Evolutionary conservation across 2,797 vertebrate genomes (phyloP).

Genomic region (Pipistrellus pygmaeus): DNA sequence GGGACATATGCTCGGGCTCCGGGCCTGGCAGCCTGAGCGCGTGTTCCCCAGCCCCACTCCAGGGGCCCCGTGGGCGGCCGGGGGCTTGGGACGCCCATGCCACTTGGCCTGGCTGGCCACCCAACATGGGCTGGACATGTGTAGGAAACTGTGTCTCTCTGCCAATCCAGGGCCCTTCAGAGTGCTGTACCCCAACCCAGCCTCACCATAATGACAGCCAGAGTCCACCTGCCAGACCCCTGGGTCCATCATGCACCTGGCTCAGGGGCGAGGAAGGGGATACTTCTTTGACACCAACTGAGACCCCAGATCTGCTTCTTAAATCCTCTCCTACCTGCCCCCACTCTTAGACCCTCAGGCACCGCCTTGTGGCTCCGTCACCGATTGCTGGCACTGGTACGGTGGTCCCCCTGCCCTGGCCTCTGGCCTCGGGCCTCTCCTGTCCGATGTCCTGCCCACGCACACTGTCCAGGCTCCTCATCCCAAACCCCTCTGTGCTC

Average conservation of each 20-base stretch:
- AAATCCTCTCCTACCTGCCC: background rate
- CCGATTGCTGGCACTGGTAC: background rate
- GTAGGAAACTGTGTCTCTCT: background rate
- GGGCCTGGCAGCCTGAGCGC: background rate
- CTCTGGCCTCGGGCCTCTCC: background rate
- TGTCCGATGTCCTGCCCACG: background rate
- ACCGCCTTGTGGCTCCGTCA: fast-evolving
- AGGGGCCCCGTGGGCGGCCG: background rate
- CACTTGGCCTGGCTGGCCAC: background rate
- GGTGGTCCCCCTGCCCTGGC: background rate
- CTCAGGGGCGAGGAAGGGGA: no score
- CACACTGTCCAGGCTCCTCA: background rate
- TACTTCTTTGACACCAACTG: background rate
- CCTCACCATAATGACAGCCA: background rate
- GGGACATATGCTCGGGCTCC: conserved; percentile 69
- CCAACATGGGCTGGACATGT: background rate
- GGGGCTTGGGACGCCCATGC: background rate
- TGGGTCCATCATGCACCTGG: background rate
- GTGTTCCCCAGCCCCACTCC: background rate
- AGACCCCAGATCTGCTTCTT: background rate
- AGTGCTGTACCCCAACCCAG: background rate
- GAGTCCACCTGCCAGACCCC: background rate
- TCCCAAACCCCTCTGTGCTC: background rate
- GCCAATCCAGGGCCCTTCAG: background rate
- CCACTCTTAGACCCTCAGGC: no score